Evolutionary conservation across 2,113 vertebrate genomes (phyloP), one percentile per base, ranked within the genome.

Genomic region (Gymnarchus niloticus): DNA sequence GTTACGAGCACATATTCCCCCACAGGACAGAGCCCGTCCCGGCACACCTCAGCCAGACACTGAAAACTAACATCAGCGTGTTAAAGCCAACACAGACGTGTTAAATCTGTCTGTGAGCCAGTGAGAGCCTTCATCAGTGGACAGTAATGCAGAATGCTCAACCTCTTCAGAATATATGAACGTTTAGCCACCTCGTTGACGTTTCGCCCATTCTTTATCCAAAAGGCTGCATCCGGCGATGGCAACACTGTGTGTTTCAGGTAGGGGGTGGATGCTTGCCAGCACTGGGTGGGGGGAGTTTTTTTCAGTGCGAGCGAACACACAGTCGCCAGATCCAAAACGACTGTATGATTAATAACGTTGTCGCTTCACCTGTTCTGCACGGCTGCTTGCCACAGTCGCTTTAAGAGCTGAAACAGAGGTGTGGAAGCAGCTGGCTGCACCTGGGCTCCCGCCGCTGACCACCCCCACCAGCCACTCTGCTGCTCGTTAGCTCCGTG

Each of bases 351-450:
- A 84, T 51, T 61, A 51, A 84, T 65, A 23, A 25, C 9, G 44
- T 25, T 52, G 57, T 52, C 59, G 69, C 48, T 33, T 52, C 19
- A n/a, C 59, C 28, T 25, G 59, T 69, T 69, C 61, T 25, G 59
- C 57, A 37, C 46, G 0, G 25, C 44, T 84, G 83, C 44, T 44
- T 23, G n/a, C n/a, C 48, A 49, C 25, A 69, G 83, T 7, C 83
- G 17, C 61, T 84, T 84, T 69, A 84, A n/a, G 57, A 52, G 83
- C 46, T 51, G 59, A 84, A 69, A 69, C 51, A 33, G 3, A 33
- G 83, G 41, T 49, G 10, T 14, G 48, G 44, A 69, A 28, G 83
- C 46, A 73, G 46, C 59, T 48, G 83, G 59, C 25, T 51, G 83
- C 48, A 61, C 52, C 82, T 56, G 82, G 52, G 82, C 25, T 28